A percentile compares a stretch with the other conserved stretches of the same genome.
Conservation (phyloP, 2,797 vertebrate genomes). For the Coregonus ussuriensis region DNA sequence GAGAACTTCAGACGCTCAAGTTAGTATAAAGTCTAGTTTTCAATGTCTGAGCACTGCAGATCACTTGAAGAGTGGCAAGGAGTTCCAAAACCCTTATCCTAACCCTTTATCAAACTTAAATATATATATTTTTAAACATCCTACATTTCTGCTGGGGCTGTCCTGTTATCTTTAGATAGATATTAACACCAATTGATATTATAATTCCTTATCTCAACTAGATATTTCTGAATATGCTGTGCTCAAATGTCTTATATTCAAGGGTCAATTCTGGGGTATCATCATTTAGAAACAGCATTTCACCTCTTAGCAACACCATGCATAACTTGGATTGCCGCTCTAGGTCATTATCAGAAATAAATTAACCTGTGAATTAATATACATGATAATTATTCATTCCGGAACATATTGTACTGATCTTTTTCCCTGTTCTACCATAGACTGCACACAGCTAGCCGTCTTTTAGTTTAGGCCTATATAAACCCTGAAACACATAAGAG, state of each 20-base stretch:
- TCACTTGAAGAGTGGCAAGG: not conserved
- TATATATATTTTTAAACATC: not conserved
- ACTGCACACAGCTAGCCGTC: not conserved
- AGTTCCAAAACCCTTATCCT: not conserved
- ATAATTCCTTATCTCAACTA: not conserved
- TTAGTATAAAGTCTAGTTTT: not conserved
- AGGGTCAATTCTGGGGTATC: not conserved
- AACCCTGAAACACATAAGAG: not conserved
- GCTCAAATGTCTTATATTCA: not conserved
- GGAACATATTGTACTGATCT: not conserved
- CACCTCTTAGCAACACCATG: not conserved
- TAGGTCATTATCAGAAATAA: not conserved
- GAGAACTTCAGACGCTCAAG: not conserved
- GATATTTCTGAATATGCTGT: not conserved
- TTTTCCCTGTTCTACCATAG: not conserved
- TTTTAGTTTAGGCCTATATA: not conserved
- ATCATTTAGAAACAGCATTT: not conserved
- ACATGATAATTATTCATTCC: not conserved
- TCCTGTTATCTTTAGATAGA: not conserved
- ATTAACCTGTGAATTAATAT: not conserved
- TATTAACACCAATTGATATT: not conserved
- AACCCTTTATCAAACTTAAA: not conserved
- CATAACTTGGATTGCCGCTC: not conserved
- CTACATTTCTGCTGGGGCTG: not conserved
- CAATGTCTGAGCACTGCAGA: not conserved